Percentiles rank a stretch among this genome's conserved stretches.
These are phyloP conservation scores for Cosmia pyralina DNA, from an alignment of 2,888 invertebrate genomes.

Conservation along the genomic window DNA sequence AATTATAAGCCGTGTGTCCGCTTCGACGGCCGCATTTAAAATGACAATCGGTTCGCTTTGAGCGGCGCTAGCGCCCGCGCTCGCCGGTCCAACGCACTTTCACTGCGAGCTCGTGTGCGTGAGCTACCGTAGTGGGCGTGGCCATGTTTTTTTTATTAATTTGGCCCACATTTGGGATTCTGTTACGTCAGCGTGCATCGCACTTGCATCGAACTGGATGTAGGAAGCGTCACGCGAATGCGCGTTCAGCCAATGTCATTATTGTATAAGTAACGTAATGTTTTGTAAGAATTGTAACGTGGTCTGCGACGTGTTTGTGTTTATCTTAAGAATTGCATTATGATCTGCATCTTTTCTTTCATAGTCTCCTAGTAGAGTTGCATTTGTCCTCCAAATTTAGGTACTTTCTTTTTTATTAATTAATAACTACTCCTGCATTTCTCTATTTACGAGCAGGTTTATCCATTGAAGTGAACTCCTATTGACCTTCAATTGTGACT, in stretches of 20 bases:
- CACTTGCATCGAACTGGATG: conserved; percentile 75
- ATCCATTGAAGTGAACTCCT: neutral
- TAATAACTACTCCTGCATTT: neutral
- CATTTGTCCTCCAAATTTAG: conserved; percentile 5
- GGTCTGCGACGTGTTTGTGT: conserved; percentile 27
- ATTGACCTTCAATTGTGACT: conserved; percentile 2
- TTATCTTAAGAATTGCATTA: conserved; percentile 33
- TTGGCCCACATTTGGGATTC: conserved; percentile 85
- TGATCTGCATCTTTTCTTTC: conserved; percentile 22
- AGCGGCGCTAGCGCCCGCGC: conserved; percentile 58
- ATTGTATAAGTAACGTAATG: conserved; percentile 64
- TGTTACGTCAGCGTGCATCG: conserved; percentile 82
- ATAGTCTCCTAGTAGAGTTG: conserved; percentile 27
- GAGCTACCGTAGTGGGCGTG: conserved; percentile 73
- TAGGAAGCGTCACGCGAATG: conserved; percentile 74
- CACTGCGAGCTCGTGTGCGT: conserved; percentile 77
- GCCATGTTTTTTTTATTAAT: conserved; percentile 82
- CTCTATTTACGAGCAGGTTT: neutral
- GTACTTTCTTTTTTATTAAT: conserved; percentile 10
- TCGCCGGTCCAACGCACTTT: conserved; percentile 76
- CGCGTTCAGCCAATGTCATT: conserved; percentile 75
- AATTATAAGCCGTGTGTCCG: conserved; percentile 66
- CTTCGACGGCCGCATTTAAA: conserved; percentile 68
- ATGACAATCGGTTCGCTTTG: conserved; percentile 68
- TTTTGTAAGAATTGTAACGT: conserved; percentile 42